Percentiles rank a stretch among this genome's conserved stretches.
Evolutionary conservation across 2,888 invertebrate genomes (phyloP).

Genomic region (Halictus quadricinctus): DNA sequence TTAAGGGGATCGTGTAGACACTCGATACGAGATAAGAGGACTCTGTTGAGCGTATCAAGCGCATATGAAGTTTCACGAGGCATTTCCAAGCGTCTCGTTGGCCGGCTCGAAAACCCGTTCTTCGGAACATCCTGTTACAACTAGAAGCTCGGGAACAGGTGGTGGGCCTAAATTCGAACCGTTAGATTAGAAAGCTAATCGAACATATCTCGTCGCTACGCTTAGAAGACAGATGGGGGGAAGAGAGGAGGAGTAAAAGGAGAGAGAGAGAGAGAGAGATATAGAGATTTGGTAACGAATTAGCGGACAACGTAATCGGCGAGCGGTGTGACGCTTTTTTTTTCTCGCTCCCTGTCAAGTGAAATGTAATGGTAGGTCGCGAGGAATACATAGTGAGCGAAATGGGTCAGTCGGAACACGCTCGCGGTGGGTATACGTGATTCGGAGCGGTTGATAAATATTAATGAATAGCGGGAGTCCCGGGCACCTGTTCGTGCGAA

Average conservation of each 20-base stretch:
- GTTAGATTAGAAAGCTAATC: conserved; percentile 54
- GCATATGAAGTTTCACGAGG: conserved; percentile 16
- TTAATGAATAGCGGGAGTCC: conserved; percentile 43
- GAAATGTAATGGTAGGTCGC: conserved; percentile 12
- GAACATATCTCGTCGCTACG: conserved; percentile 38
- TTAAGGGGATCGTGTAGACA: not conserved
- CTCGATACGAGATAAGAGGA: conserved; percentile 7
- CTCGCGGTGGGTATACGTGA: conserved; percentile 6
- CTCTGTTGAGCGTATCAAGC: conserved; percentile 7
- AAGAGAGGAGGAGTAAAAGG: not conserved
- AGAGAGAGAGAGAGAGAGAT: not conserved
- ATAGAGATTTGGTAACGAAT: not conserved
- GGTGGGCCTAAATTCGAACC: conserved; percentile 57
- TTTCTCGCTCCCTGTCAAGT: not conserved
- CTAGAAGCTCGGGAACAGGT: conserved; percentile 53
- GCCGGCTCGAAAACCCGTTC: conserved; percentile 35
- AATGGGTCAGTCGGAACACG: conserved; percentile 25
- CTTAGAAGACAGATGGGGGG: not conserved
- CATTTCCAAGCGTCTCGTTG: not conserved
- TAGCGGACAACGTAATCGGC: conserved; percentile 24
- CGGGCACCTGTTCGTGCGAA: conserved; percentile 30
- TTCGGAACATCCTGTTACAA: conserved; percentile 48
- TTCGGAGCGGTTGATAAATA: conserved; percentile 36
- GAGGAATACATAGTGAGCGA: conserved; percentile 9
- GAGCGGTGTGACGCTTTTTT: conserved; percentile 12